Evolutionary conservation across 2,888 invertebrate genomes (phyloP).

Genomic region (Epiblema foenella): DNA sequence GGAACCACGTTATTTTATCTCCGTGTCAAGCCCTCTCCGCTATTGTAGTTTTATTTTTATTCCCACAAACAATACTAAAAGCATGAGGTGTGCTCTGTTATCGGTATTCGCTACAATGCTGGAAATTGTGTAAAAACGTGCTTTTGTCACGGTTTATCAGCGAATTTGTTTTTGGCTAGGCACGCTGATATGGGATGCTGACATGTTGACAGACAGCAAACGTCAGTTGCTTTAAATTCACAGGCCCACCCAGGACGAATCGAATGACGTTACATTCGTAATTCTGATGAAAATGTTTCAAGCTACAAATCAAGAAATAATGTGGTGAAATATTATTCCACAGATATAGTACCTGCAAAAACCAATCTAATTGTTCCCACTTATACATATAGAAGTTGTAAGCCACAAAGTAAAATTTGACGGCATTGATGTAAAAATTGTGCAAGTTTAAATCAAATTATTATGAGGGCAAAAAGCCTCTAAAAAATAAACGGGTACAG

Average conservation of each 20-base stretch:
- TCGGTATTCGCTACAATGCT: constrained; percentile 16
- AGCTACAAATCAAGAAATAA: neutral
- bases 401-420: too few relatives aligned
- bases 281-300: neutral
- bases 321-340: too few relatives aligned
- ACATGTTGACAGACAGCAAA: neutral
- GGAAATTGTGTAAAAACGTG: constrained; percentile 13
- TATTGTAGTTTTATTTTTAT: constrained; percentile 45
- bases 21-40: constrained; percentile 43
- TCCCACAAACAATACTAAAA: constrained; percentile 41
- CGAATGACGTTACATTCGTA: neutral
- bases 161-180: neutral
- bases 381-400: too few relatives aligned
- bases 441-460: too few relatives aligned
- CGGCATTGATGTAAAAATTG: too few relatives aligned
- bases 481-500: too few relatives aligned
- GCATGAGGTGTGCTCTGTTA: constrained; percentile 35
- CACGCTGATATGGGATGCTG: neutral
- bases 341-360: too few relatives aligned
- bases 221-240: neutral
- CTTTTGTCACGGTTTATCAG: neutral
- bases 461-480: too few relatives aligned
- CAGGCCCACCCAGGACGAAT: neutral
- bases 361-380: too few relatives aligned
- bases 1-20: constrained; percentile 45